These are phyloP conservation scores for Morpho achilles DNA, from an alignment of 2,888 invertebrate genomes.

Conservation along the genomic window DNA sequence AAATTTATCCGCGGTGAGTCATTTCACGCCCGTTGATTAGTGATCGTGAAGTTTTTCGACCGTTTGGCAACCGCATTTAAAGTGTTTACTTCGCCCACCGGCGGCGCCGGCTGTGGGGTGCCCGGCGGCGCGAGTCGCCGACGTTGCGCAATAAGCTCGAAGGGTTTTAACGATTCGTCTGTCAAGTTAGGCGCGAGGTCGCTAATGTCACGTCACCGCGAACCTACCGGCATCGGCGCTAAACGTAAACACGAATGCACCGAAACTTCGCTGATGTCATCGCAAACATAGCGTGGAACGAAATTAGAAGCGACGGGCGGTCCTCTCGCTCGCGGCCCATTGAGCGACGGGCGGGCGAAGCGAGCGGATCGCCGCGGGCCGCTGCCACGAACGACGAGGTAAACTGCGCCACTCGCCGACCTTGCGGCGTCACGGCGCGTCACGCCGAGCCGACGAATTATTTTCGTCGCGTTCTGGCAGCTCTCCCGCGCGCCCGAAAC, in stretches of 20 bases:
- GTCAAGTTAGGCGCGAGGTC: constrained; percentile 31
- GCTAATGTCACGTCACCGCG: constrained; percentile 47
- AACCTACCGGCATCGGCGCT: constrained; percentile 49
- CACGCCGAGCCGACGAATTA: constrained; percentile 66
- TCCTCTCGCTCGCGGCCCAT: constrained; percentile 63
- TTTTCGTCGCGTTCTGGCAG: constrained; percentile 75
- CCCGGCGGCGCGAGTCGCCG: constrained; percentile 32
- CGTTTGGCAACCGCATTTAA: constrained; percentile 37
- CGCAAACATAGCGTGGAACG: constrained; percentile 71
- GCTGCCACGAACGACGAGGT: constrained; percentile 72
- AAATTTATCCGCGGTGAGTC: constrained; percentile 42
- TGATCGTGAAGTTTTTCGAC: constrained; percentile 30
- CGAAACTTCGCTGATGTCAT: constrained; percentile 73
- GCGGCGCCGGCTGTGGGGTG: constrained; percentile 35
- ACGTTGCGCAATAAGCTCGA: constrained; percentile 37
- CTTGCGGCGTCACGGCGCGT: constrained; percentile 69
- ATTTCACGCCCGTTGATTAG: constrained; percentile 42
- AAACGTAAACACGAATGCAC: constrained; percentile 73
- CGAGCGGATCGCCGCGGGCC: constrained; percentile 72
- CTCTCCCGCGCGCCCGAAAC: constrained; percentile 47
- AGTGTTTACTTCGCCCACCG: constrained; percentile 41
- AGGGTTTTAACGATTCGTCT: constrained; percentile 22
- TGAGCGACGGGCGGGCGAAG: constrained; percentile 74
- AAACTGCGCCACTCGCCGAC: constrained; percentile 43
- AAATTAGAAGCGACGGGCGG: constrained; percentile 68